Percentiles rank a stretch among this genome's conserved stretches.
These are phyloP conservation scores for Octopus sinensis DNA, from an alignment of 1,140 invertebrate species.

Conservation along the genomic window DNA sequence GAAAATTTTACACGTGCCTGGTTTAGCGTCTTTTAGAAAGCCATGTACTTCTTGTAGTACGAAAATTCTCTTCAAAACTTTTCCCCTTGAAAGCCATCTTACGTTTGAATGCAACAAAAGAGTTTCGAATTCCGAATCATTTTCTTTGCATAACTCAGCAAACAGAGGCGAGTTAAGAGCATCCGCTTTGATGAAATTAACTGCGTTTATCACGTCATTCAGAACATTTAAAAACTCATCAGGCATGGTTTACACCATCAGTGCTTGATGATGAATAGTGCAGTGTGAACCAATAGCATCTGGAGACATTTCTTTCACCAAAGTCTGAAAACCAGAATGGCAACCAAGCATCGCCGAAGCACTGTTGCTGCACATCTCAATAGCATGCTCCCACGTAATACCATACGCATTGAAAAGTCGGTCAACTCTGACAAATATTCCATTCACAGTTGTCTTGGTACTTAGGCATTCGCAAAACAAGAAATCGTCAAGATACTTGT, in stretches of 20 bases:
- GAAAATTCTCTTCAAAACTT: not conserved
- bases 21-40: not conserved
- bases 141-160: conserved; percentile 2
- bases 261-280: not conserved
- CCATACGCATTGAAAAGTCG: not conserved
- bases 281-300: not conserved
- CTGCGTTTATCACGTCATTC: not conserved
- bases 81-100: conserved; percentile 1
- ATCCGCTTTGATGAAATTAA: not conserved
- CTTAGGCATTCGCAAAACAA: not conserved
- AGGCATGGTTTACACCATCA: not conserved
- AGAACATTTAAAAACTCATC: not conserved
- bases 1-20: not conserved
- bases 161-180: not conserved
- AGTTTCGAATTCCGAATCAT: conserved; percentile 8
- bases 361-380: not conserved
- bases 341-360: not conserved
- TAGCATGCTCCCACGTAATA: not conserved
- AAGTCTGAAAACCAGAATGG: conserved; percentile 1
- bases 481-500: not conserved
- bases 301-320: not conserved
- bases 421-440: not conserved
- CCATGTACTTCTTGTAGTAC: not conserved
- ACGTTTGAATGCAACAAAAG: conserved; percentile 5
- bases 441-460: not conserved